These are phyloP conservation scores for Notodonta ziczac DNA, from an alignment of 2,888 invertebrate species.

Conservation along the genomic window DNA sequence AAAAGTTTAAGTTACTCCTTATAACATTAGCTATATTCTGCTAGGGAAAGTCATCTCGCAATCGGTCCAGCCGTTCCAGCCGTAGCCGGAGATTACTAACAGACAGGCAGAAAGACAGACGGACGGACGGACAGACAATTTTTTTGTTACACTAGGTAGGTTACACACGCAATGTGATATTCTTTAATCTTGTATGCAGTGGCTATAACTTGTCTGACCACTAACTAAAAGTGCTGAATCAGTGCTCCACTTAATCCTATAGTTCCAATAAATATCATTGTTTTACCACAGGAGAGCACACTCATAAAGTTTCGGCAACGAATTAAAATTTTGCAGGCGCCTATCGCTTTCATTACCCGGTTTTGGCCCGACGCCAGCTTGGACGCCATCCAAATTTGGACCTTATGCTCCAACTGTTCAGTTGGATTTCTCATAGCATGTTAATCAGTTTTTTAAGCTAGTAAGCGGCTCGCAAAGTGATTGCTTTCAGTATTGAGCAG, in stretches of 20 bases:
- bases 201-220: no score
- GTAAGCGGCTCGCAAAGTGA: constrained; percentile 35
- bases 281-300: constrained; percentile 14
- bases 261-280: constrained; percentile 14
- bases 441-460: constrained; percentile 25
- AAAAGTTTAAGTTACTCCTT: no score
- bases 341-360: constrained; percentile 44
- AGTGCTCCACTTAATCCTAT: constrained; percentile 6
- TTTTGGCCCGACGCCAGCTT: constrained; percentile 44
- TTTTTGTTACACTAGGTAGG: no score
- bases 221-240: neutral
- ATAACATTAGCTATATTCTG: no score
- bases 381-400: constrained; percentile 25
- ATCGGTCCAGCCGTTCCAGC: no score
- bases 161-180: no score
- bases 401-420: constrained; percentile 28
- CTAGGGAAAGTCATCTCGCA: no score
- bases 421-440: constrained; percentile 29
- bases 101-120: no score
- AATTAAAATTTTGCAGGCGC: constrained; percentile 48
- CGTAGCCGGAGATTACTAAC: no score
- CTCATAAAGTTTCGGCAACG: constrained; percentile 42
- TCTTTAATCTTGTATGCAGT: no score
- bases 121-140: no score
- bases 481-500: constrained; percentile 44